Evolutionary conservation across 30 jellyfish, hydroid and myxozoan genomes (phyloP).

Genomic region (Calvadosia cruxmelitensis): DNA sequence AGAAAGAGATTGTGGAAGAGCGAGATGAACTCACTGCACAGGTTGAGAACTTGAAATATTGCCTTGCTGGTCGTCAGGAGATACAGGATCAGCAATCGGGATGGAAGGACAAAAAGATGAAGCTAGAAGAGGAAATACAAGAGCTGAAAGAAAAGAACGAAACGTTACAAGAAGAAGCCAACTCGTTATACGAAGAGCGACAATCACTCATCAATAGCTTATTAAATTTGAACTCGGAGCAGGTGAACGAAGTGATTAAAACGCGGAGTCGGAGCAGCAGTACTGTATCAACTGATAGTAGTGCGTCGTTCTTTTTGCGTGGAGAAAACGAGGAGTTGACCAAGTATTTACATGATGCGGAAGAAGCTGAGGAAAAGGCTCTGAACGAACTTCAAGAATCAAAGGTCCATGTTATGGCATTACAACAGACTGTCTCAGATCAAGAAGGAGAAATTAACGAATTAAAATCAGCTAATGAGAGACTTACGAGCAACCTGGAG

Average conservation of each 20-base stretch:
- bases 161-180: conserved; percentile 40
- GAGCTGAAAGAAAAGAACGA: conserved; percentile 43
- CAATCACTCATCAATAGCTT: conserved; percentile 69
- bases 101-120: conserved; percentile 30
- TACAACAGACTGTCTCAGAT: background rate
- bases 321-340: conserved; percentile 39
- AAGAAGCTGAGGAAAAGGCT: conserved; percentile 39
- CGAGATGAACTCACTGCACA: conserved; percentile 64
- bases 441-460: background rate
- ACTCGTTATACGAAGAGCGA: conserved; percentile 56
- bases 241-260: conserved; percentile 74
- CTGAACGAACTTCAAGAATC: background rate
- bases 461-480: background rate
- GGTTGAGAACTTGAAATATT: conserved; percentile 55
- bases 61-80: conserved; percentile 68
- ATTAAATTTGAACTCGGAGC: conserved; percentile 62
- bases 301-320: conserved; percentile 34
- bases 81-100: conserved; percentile 36
- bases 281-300: conserved; percentile 52
- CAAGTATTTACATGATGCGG: conserved; percentile 47
- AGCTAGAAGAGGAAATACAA: conserved; percentile 30
- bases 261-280: conserved; percentile 65
- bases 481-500: background rate
- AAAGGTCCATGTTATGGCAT: background rate
- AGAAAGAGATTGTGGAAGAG: conserved; percentile 36